Evolutionary conservation across 1,140 invertebrate genomes (phyloP).

Genomic region (Maconellicoccus hirsutus): DNA sequence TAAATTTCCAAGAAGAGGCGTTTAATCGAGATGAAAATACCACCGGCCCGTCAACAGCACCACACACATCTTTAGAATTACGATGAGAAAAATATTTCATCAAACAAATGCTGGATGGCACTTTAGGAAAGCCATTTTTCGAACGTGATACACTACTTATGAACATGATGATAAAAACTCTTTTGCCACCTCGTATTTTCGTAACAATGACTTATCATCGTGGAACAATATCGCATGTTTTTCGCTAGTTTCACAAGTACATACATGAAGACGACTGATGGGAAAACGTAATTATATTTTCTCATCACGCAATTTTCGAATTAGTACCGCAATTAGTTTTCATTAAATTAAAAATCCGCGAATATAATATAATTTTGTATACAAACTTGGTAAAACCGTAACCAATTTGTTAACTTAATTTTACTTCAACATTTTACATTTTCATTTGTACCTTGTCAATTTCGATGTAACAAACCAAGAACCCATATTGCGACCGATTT

Average conservation of each 20-base stretch:
- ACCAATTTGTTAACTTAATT: not conserved
- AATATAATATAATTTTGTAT: not conserved
- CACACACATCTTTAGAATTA: not conserved
- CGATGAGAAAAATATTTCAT: constrained; percentile 14
- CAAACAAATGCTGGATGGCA: constrained; percentile 16
- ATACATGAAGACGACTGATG: not conserved
- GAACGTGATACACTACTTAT: not conserved
- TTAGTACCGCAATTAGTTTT: not conserved
- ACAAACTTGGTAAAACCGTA: not conserved
- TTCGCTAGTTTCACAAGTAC: not conserved
- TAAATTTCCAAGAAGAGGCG: not conserved
- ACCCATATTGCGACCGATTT: not conserved
- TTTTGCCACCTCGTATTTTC: not conserved
- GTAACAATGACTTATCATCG: not conserved
- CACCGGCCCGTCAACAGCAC: not conserved
- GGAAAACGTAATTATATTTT: not conserved
- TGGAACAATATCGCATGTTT: not conserved
- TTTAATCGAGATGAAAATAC: not conserved
- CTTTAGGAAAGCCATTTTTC: not conserved
- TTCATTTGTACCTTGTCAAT: not conserved
- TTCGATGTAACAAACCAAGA: constrained; percentile 13
- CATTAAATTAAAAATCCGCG: not conserved
- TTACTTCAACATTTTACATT: not conserved
- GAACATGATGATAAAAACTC: not conserved
- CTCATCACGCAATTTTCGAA: not conserved